Evolutionary conservation across 2,797 vertebrate genomes (phyloP), one percentile per base, ranked within the genome.

Genomic region (Melanotaenia parkinsoni): DNA sequence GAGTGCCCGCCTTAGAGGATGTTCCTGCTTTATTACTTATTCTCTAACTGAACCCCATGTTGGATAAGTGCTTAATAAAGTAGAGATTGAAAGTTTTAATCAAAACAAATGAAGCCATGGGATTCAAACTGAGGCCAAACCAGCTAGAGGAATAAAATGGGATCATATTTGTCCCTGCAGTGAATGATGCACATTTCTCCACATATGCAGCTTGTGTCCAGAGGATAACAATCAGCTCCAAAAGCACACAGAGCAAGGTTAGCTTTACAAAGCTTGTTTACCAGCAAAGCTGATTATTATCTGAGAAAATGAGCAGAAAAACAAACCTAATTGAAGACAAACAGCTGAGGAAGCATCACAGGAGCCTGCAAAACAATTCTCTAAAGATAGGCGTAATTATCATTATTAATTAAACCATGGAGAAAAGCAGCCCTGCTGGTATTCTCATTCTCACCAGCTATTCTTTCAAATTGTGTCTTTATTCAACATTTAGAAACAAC

Each of bases 321-420:
- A 79, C 63, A 67, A 75, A 63, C 78, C 84, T 89, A 89, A 90
- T 83, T 80, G 80, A 83, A 79, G 68, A 82, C 74, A 82, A 86
- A 85, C 74, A 79, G 84, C 84, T 85, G 85, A 89, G 81, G 71
- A 83, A 79, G 87, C 85, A 81, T 73, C 77, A 37, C 65, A 68
- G 80, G 53, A 71, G 73, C 63, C 59, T 0, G 45, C 35, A 67
- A 72, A 89, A 83, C 74, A 87, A 87, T 81, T 57, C 67, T 84
- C 77, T 59, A 38, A 81, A 83, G 79, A 85, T 62, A 69, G 74
- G 47, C 59, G 37, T 80, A 67, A 84, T 89, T 80, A 86, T 82
- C 74, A 72, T 75, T 76, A 80, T 86, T 85, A 77, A 81, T 85
- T 76, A 69, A 67, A 80, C 60, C 76, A 51, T 28, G 60, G 79